A percentile compares a stretch with the other conserved stretches of the same genome.
Conservation (phyloP, 2,797 vertebrate species). For the Chanos chanos region DNA sequence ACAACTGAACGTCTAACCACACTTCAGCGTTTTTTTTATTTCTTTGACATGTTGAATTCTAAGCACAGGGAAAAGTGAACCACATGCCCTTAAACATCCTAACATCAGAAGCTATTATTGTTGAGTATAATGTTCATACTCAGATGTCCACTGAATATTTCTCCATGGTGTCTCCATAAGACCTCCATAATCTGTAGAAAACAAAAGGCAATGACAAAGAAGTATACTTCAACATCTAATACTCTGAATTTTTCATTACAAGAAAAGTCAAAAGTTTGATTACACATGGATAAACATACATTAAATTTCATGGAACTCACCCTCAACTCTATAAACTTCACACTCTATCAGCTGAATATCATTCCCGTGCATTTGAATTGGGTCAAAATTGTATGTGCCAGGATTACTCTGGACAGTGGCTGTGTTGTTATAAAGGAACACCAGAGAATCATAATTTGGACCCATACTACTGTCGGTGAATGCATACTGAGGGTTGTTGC, state of each 20-base stretch:
- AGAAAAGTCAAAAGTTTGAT: no score
- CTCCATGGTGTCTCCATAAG: constrained; percentile 62
- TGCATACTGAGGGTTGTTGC: constrained; percentile 3
- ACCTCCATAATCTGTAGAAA: constrained; percentile 40
- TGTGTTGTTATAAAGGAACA: constrained; percentile 32
- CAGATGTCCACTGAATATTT: constrained; percentile 46
- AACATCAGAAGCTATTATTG: no score
- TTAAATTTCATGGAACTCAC: constrained; percentile 36
- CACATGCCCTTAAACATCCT: no score
- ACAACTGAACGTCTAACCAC: no score
- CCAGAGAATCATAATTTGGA: constrained; percentile 48
- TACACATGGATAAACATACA: not conserved
- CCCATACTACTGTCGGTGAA: constrained; percentile 35
- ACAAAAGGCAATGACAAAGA: not conserved
- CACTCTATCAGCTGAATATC: constrained; percentile 50
- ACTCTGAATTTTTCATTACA: no score
- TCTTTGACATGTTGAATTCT: no score
- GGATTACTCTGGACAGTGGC: constrained; percentile 24
- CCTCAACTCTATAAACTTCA: constrained; percentile 60
- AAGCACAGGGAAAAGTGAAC: no score
- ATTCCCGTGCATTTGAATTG: constrained; percentile 41
- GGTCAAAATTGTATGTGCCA: constrained; percentile 31
- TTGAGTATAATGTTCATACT: constrained; percentile 10
- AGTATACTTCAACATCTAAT: not conserved
- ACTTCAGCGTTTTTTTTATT: no score